Evolutionary conservation across 2,888 invertebrate species (phyloP).

Genomic region (Calameuta pallipes): DNA sequence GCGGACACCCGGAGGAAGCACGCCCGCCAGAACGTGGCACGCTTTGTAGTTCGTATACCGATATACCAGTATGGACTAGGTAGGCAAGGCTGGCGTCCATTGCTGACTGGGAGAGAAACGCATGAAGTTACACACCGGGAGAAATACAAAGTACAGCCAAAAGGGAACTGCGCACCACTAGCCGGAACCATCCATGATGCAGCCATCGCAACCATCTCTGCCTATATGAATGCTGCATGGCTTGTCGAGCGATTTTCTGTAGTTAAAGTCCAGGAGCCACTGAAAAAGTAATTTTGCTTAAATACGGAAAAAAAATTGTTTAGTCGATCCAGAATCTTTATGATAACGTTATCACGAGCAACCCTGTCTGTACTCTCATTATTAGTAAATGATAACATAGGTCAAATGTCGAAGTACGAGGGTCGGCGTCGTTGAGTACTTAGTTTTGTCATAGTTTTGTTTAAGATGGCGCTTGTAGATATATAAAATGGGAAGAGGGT

Average conservation of each 20-base stretch:
- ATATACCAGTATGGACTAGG: not conserved
- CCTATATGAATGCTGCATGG: not conserved
- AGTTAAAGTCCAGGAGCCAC: not conserved
- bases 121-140: slow-evolving; percentile 22
- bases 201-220: slow-evolving; percentile 61
- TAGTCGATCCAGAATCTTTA: not conserved
- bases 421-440: not conserved
- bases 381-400: not conserved
- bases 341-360: not conserved
- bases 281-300: not conserved
- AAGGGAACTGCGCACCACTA: slow-evolving; percentile 65
- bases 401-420: slow-evolving; percentile 1
- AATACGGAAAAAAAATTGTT: not conserved
- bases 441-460: not conserved
- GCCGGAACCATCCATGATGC: slow-evolving; percentile 64
- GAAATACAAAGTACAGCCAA: slow-evolving; percentile 41
- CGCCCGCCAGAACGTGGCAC: slow-evolving; percentile 65
- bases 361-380: not conserved
- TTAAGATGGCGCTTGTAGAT: not conserved
- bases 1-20: slow-evolving; percentile 67
- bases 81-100: slow-evolving; percentile 32
- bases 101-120: slow-evolving; percentile 32
- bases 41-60: slow-evolving; percentile 57
- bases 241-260: not conserved
- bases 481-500: not conserved